Conservation (phyloP, 2,888 invertebrate species). For the Hydraecia micacea region DNA sequence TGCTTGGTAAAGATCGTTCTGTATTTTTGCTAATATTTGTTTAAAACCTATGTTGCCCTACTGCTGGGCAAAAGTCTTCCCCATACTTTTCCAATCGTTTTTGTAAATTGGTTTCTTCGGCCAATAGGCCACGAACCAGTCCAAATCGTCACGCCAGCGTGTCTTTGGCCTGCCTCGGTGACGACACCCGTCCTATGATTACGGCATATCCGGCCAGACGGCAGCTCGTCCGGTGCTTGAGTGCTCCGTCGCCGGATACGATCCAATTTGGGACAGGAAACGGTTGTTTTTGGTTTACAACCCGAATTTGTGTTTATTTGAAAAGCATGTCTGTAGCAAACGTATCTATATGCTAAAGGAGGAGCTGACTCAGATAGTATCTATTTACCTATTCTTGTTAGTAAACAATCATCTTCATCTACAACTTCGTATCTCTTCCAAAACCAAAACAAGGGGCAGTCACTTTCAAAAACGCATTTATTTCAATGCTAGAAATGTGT, state of each 20-base stretch:
- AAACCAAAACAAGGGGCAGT: neutral
- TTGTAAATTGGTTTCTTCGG: neutral
- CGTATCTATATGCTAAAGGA: neutral
- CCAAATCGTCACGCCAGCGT: neutral
- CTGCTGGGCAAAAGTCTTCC: neutral
- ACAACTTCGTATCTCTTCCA: neutral
- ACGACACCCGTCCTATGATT: neutral
- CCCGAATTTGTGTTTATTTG: neutral
- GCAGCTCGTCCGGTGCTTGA: neutral
- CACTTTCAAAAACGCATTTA: neutral
- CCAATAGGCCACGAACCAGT: neutral
- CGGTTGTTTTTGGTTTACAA: constrained; percentile 8
- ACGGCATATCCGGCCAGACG: neutral
- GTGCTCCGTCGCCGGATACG: constrained; percentile 5
- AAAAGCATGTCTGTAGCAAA: neutral
- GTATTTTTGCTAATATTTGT: neutral
- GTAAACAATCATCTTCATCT: neutral
- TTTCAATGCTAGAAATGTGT: neutral
- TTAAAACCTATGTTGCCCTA: neutral
- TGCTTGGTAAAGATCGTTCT: neutral
- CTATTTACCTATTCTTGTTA: neutral
- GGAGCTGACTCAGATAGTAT: too few species aligned
- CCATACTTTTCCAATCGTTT: neutral
- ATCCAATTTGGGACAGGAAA: constrained; percentile 11
- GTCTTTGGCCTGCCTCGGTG: neutral